Conservation (phyloP, 2,113 vertebrate genomes). For the Rallus limicola region DNA sequence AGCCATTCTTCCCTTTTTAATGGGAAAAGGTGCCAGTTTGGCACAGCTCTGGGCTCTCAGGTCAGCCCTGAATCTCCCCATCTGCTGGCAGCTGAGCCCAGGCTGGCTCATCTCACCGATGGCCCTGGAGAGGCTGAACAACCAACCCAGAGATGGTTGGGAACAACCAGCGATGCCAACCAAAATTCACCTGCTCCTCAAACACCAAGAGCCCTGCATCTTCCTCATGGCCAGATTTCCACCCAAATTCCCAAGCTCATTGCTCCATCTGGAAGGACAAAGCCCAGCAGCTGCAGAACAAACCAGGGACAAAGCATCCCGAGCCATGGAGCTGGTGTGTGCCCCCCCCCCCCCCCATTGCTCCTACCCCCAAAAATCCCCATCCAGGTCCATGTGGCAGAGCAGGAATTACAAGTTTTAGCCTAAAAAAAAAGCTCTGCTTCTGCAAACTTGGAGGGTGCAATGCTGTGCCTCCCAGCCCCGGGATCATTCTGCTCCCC, state of each 20-base stretch:
- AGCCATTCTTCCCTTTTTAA: neutral
- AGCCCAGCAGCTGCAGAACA: neutral
- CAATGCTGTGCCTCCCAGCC: rapidly evolving
- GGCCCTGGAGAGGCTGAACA: neutral
- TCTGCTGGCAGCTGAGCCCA: neutral
- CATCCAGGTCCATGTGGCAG: rapidly evolving
- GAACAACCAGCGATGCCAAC: neutral
- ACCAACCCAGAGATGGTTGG: neutral
- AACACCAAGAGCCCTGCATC: neutral
- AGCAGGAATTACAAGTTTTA: rapidly evolving
- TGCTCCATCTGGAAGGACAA: neutral
- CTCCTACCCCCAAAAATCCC: neutral
- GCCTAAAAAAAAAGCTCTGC: neutral
- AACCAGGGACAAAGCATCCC: rapidly evolving
- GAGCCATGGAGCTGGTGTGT: rapidly evolving
- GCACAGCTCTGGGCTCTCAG: neutral
- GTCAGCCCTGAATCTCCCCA: neutral
- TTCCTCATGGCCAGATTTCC: neutral
- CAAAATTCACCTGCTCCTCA: neutral
- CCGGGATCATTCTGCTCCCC: neutral
- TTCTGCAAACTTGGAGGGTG: neutral
- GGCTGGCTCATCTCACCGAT: neutral
- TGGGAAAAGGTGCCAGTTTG: neutral
- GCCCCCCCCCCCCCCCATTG: rapidly evolving
- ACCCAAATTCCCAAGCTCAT: constrained; percentile 18